Evolutionary conservation across 1,140 invertebrate genomes (phyloP).

Genomic region (Drosophila kurseongensis): DNA sequence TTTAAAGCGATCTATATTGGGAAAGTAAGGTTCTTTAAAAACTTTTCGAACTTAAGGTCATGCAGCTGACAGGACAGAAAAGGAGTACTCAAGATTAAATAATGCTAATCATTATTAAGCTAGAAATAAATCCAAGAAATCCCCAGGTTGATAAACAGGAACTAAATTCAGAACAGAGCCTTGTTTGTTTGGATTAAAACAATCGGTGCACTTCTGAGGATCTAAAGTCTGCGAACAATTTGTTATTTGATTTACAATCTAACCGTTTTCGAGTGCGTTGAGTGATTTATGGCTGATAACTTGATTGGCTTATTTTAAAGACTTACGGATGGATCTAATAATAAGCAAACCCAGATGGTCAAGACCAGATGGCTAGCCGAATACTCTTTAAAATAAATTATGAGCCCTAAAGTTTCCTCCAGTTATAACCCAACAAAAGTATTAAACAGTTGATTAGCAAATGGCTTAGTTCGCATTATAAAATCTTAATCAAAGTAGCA

Average conservation of each 20-base stretch:
- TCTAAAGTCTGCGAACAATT: constrained; percentile 24
- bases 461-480: neutral
- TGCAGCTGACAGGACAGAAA: neutral
- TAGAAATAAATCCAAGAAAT: neutral
- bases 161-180: too few relatives aligned
- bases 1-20: neutral
- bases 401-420: neutral
- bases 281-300: constrained; percentile 33
- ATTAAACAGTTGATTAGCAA: neutral
- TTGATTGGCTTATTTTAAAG: constrained; percentile 29
- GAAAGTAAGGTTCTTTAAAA: neutral
- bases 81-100: neutral
- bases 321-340: constrained; percentile 18
- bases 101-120: neutral
- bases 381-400: constrained; percentile 28
- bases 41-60: neutral
- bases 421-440: neutral
- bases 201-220: constrained; percentile 11
- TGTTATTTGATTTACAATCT: constrained; percentile 48
- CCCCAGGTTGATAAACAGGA: neutral
- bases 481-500: constrained; percentile 20
- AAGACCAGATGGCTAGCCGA: constrained; percentile 7
- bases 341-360: neutral
- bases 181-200: constrained; percentile 10
- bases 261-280: constrained; percentile 17